Base-by-base conservation (phyloP, 2,797 vertebrate genomes). In the Epinephelus malabaricus region DNA sequence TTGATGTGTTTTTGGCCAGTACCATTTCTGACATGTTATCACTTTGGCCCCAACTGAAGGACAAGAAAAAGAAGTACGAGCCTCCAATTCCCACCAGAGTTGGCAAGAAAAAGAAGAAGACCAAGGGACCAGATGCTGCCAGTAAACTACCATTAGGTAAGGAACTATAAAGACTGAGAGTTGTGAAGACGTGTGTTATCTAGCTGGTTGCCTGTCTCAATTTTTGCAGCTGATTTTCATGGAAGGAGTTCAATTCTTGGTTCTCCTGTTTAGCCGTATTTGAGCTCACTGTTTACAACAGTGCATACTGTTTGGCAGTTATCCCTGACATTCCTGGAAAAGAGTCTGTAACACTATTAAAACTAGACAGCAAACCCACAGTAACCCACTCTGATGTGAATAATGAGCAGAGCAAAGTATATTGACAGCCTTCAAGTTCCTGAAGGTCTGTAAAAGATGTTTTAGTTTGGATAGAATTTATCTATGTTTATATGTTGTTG, bases 21-120 rank as follows among this genome's bases (percentile, higher is more conserved):
- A 43, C n/a, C 13, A 60, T 47, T 14, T 8, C 30, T 68, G 21
- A 54, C 12, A 1, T 62, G 3, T 30, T 14, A 13, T 13, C 7
- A 0, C 3, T 6, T 50, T 73, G 47, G 53, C 34, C 19, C 11
- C 53, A 21, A 56, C 67, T 30, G 6, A 90, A 99, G 98, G 98
- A 99, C 90, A 99, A 99, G 95, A 99, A 99, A 86, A 99, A 99
- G 95, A 99, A 99, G 89, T 99, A 99, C 11, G 98, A 99, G 85
- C 98, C 98, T 40, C 98, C 98, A 1, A 98, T 99, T 84, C 98
- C 98, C 84, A 99, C 98, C 15, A 96, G 98, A 95, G 98, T 99
- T 81, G 98, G 98, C 25, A 99, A 99, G 88, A 98, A 95, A 93
- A 99, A 99, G 95, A 99, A 97, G 96, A 99, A 97, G 86, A 97